Evolutionary conservation across 1,140 invertebrate genomes (phyloP), one percentile per base, ranked within the genome.

Genomic region (Euura lappo): DNA sequence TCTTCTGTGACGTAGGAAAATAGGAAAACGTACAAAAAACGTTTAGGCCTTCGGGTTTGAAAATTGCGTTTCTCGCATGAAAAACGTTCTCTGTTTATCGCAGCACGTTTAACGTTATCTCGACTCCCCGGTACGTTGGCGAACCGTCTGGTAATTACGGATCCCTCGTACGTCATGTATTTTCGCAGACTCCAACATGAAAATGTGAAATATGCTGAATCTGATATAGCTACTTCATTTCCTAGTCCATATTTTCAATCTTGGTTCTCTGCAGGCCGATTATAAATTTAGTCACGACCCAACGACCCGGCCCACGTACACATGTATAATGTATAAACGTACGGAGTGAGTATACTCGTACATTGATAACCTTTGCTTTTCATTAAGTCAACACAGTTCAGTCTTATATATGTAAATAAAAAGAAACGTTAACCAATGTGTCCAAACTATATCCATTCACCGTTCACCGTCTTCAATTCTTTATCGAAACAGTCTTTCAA

Each of bases 151-250:
- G 51, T 60, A 60, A 60, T 60, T 60, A 60, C 51, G 51, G 51
- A 60, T 60, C 51, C 28, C 51, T 60, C 51, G 51, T 60, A 60
- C 51, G 51, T 60, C 51, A 60, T 60, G 51, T 60, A 60, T 60
- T 60, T 60, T n/a, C 3, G 28, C 28, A 28, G 28, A 28, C 28
- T 28, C 28, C 28, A 28, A 28, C 28, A 28, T 28, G 28, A 60
- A 60, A 8, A 60, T 8, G 8, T 60, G 13, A 60, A 60, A 60
- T 60, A 60, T n/a, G 51, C 51, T n/a, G 51, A n/a, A 60, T 60
- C 51, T 60, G 51, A 60, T 60, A 60, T 11, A 60, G 51, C 51
- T 60, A 11, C 10, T 60, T 60, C 51, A 60, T 60, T 60, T 60
- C 51, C 51, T 60, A 60, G 51, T 60, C 6, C 51, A 60, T 60